Conservation (phyloP, 2,113 vertebrate species). For the Lagopus muta region DNA sequence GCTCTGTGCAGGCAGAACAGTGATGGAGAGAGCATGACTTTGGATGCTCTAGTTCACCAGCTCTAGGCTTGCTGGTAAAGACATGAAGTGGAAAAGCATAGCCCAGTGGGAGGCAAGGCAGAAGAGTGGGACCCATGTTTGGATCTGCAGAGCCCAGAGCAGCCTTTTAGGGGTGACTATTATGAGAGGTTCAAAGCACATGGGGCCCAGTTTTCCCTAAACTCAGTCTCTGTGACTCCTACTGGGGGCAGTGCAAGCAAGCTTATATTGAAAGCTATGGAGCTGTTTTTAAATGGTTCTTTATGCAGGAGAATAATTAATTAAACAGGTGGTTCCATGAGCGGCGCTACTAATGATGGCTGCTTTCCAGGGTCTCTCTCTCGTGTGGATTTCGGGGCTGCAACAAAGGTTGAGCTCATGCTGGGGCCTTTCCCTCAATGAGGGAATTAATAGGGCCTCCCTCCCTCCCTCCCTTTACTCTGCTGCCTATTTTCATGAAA, state of each 20-base stretch:
- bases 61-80: background rate
- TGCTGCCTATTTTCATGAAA: conserved; percentile 56
- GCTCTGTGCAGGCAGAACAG: background rate
- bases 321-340: conserved; percentile 72
- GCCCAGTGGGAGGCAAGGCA: background rate
- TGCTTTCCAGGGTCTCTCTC: conserved; percentile 71
- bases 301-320: conserved; percentile 66
- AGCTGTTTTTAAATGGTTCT: conserved; percentile 52
- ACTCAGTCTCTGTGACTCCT: conserved; percentile 47
- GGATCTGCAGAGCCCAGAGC: background rate
- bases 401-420: conserved; percentile 72
- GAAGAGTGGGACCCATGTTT: background rate
- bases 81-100: background rate
- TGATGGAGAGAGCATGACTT: background rate
- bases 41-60: too few species aligned
- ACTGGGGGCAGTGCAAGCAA: conserved; percentile 72
- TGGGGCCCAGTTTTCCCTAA: conserved; percentile 39
- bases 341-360: conserved; percentile 65
- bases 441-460: conserved; percentile 65
- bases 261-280: conserved; percentile 57
- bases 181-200: conserved; percentile 9
- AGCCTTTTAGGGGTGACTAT: conserved; percentile 39
- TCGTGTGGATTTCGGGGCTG: conserved; percentile 68
- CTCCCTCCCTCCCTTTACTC: conserved; percentile 60
- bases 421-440: conserved; percentile 71